A percentile compares a stretch with the other conserved stretches of the same genome.
These are phyloP conservation scores for Psettodes erumei DNA, from an alignment of 2,113 vertebrate genomes.

Conservation along the genomic window DNA sequence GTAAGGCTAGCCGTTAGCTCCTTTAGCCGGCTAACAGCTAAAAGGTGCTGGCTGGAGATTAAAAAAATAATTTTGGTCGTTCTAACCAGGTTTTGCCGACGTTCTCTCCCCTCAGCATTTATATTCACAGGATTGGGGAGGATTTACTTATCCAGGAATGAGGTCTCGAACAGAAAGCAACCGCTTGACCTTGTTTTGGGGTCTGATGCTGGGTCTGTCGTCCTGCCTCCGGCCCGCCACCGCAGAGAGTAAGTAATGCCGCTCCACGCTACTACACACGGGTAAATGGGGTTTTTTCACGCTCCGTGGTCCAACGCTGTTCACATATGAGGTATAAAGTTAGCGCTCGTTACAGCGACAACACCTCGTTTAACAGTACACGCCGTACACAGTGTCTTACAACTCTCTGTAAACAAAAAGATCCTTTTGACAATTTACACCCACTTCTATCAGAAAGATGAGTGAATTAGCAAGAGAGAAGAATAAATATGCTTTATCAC, in stretches of 20 bases:
- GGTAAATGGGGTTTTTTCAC: slow-evolving; percentile 15
- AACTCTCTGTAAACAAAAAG: not conserved
- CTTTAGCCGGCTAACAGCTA: slow-evolving; percentile 77
- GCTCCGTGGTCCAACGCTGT: not conserved
- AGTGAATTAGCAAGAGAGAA: too few species aligned
- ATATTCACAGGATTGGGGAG: slow-evolving; percentile 71
- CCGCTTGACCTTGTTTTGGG: slow-evolving; percentile 92
- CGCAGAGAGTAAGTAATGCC: slow-evolving; percentile 91
- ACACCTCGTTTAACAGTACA: not conserved
- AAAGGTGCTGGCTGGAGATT: slow-evolving; percentile 65
- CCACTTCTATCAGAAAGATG: too few species aligned
- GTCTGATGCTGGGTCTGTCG: slow-evolving; percentile 87
- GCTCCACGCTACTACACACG: slow-evolving; percentile 30
- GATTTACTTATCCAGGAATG: slow-evolving; percentile 86
- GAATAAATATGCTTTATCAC: not conserved
- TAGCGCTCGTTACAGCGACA: not conserved
- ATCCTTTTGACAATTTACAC: too few species aligned
- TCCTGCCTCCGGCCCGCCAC: slow-evolving; percentile 88
- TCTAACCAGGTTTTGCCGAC: slow-evolving; percentile 20
- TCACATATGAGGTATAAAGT: not conserved
- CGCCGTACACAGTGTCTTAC: not conserved
- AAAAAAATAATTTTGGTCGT: slow-evolving; percentile 31
- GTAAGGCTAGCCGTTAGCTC: slow-evolving; percentile 67
- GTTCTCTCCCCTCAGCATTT: slow-evolving; percentile 20
- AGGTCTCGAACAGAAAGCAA: slow-evolving; percentile 87